phyloP scores from a whole-genome alignment of 2,113 vertebrate species.

The Irena cyanogastra region DNA sequence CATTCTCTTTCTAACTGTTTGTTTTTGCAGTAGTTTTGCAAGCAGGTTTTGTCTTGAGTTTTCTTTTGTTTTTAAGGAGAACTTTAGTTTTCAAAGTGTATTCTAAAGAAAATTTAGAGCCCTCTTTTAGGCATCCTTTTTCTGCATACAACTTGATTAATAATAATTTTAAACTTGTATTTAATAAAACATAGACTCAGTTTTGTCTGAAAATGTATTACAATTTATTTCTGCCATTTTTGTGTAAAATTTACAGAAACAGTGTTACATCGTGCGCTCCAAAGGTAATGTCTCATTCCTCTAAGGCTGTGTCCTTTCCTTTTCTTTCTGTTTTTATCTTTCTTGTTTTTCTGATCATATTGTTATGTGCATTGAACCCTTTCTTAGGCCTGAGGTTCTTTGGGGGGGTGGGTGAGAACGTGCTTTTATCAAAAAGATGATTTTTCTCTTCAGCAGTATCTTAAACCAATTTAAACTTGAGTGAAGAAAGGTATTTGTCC shows the following conservation, averaged over 20 bases:
- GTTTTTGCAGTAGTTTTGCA: neutral
- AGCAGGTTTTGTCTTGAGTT: neutral
- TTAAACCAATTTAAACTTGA: neutral
- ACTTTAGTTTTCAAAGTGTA: conserved; percentile 33
- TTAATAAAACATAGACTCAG: conserved; percentile 76
- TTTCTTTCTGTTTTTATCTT: conserved; percentile 62
- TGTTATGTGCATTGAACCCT: conserved; percentile 73
- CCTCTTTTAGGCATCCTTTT: conserved; percentile 74
- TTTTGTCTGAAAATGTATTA: conserved; percentile 96
- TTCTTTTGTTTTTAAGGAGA: neutral
- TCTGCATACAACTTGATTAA: conserved; percentile 72
- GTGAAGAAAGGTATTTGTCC: neutral
- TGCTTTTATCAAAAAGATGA: neutral
- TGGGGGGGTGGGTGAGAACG: neutral
- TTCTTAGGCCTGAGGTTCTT: conserved; percentile 29
- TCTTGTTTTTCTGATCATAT: conserved; percentile 71
- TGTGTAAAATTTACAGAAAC: conserved; percentile 99
- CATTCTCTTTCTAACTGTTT: neutral
- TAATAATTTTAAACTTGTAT: conserved; percentile 72
- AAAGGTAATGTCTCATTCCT: conserved; percentile 98
- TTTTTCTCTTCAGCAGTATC: neutral
- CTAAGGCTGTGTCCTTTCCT: conserved; percentile 89
- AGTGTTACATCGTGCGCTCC: conserved; percentile 97
- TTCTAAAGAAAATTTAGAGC: conserved; percentile 80
- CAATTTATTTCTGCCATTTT: conserved; percentile 99